These are phyloP conservation scores for Agrypnia vestita DNA, from an alignment of 1,140 invertebrate species.

Conservation along the genomic window DNA sequence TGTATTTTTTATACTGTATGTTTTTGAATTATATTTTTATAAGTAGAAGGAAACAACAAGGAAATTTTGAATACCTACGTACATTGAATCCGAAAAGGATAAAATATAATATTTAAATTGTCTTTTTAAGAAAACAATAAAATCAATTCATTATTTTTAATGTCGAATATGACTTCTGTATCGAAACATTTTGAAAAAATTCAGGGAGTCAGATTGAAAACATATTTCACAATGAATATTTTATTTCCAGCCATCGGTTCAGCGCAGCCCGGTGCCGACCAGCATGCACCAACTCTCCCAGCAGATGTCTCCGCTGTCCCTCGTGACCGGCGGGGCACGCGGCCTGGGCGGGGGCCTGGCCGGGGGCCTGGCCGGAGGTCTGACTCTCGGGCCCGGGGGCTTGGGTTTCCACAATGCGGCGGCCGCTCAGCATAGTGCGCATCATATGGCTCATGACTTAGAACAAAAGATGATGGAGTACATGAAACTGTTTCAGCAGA, in stretches of 20 bases:
- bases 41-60: too few relatives aligned
- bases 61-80: too few relatives aligned
- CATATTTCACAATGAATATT: conserved; percentile 16
- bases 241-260: conserved; percentile 70
- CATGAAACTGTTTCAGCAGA: conserved; percentile 78
- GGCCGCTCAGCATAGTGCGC: conserved; percentile 66
- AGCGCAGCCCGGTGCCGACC: conserved; percentile 75
- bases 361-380: conserved; percentile 69
- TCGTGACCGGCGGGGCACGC: conserved; percentile 75
- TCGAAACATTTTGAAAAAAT: too few relatives aligned
- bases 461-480: conserved; percentile 86
- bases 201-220: not conserved
- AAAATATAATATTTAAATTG: too few relatives aligned
- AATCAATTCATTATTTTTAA: too few relatives aligned
- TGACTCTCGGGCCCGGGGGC: conserved; percentile 69
- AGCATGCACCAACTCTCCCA: conserved; percentile 81
- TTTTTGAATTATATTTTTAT: too few relatives aligned
- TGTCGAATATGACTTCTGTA: too few relatives aligned
- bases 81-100: too few relatives aligned
- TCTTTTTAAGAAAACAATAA: too few relatives aligned
- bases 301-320: conserved; percentile 84
- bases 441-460: conserved; percentile 79
- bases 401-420: conserved; percentile 75
- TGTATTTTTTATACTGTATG: too few relatives aligned
- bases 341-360: conserved; percentile 64